Percentiles rank a stretch among this genome's conserved stretches.
These are phyloP conservation scores for Deroptyus accipitrinus DNA, from an alignment of 2,113 vertebrate species.

Conservation along the genomic window DNA sequence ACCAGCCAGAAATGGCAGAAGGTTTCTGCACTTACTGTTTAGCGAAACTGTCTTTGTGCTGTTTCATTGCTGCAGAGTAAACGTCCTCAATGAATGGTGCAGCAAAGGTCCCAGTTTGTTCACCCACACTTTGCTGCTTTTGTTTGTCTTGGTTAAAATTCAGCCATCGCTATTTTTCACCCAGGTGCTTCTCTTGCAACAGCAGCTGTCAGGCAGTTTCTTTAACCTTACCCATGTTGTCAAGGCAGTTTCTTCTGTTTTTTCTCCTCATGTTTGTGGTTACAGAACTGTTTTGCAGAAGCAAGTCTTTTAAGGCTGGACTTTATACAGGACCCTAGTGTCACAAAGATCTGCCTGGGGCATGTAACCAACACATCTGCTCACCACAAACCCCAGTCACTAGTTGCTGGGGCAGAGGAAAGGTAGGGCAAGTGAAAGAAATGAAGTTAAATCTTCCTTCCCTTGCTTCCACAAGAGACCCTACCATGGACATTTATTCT, in stretches of 20 bases:
- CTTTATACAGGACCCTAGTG: not conserved
- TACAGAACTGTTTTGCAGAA: not conserved
- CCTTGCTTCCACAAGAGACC: not conserved
- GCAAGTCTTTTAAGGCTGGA: not conserved
- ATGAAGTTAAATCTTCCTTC: not conserved
- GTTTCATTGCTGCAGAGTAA: not conserved
- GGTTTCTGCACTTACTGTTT: not conserved
- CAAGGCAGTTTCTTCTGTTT: not conserved
- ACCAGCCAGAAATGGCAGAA: not conserved
- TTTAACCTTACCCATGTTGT: not conserved
- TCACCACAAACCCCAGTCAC: not conserved
- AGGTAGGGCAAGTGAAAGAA: not conserved
- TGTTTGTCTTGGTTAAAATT: constrained; percentile 1
- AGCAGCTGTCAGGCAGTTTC: not conserved
- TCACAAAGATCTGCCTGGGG: not conserved
- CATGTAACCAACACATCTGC: not conserved
- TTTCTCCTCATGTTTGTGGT: not conserved
- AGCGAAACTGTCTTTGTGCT: not conserved
- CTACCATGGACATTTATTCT: not conserved
- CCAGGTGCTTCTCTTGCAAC: not conserved
- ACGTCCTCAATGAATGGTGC: not conserved
- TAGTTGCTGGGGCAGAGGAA: not conserved
- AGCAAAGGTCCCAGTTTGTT: not conserved
- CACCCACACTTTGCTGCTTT: not conserved
- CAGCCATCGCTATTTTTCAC: not conserved